Conservation (phyloP, 2,888 invertebrate genomes). For the Lasius platythorax region DNA sequence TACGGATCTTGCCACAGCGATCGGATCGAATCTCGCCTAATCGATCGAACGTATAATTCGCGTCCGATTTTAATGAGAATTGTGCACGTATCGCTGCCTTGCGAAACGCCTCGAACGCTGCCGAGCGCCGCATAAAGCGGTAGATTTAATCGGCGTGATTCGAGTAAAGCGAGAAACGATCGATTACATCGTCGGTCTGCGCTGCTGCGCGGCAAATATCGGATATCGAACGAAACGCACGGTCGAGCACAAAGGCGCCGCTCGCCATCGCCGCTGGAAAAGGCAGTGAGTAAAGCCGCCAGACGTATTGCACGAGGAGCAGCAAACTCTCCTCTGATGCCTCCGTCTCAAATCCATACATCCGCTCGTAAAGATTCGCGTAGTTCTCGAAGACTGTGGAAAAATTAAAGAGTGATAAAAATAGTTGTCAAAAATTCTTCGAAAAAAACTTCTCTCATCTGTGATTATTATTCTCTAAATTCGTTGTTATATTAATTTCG, state of each 20-base stretch:
- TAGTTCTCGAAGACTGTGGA: slow-evolving; percentile 19
- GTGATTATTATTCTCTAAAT: not conserved
- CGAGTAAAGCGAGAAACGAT: slow-evolving; percentile 66
- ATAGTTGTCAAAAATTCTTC: not conserved
- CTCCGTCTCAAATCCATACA: slow-evolving; percentile 15
- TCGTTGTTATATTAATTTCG: not conserved
- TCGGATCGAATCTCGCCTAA: not conserved
- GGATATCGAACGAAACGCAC: slow-evolving; percentile 58
- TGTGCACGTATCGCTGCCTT: slow-evolving; percentile 11
- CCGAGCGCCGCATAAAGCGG: slow-evolving; percentile 15
- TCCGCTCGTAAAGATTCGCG: slow-evolving; percentile 40
- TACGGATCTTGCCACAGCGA: not conserved
- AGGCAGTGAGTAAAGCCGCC: slow-evolving; percentile 57
- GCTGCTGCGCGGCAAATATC: slow-evolving; percentile 57
- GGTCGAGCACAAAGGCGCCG: slow-evolving; percentile 62
- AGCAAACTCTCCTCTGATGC: slow-evolving; percentile 13
- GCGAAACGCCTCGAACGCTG: slow-evolving; percentile 25
- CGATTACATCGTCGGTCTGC: slow-evolving; percentile 56
- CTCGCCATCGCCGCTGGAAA: slow-evolving; percentile 53
- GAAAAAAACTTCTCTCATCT: not conserved
- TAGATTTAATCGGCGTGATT: slow-evolving; percentile 62
- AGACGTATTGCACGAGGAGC: slow-evolving; percentile 52
- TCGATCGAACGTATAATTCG: slow-evolving; percentile 23
- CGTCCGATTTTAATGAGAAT: slow-evolving; percentile 40
- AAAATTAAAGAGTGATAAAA: not conserved